Conservation (phyloP, 2,113 vertebrate genomes). For the Thymallus thymallus region DNA sequence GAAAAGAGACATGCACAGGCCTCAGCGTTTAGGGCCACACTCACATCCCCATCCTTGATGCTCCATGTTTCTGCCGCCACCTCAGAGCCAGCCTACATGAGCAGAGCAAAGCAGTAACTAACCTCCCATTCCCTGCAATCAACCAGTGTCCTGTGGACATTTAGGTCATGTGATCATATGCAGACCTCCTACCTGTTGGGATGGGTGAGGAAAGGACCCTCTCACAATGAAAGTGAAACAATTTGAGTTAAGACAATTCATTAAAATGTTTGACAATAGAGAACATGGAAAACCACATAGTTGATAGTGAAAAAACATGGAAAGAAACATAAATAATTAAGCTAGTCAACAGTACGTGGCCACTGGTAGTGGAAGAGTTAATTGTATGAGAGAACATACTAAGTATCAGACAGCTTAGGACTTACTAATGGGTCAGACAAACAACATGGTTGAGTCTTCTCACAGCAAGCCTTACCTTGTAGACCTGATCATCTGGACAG, state of each 20-base stretch:
- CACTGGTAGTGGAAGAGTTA: no score
- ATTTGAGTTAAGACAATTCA: not conserved
- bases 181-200: constrained; percentile 12
- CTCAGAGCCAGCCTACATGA: constrained; percentile 74
- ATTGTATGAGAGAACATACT: no score
- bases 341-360: no score
- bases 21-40: constrained; percentile 29
- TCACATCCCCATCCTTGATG: constrained; percentile 69
- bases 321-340: no score
- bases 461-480: constrained; percentile 17
- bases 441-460: not conserved
- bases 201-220: not conserved
- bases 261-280: no score
- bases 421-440: not conserved
- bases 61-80: constrained; percentile 53
- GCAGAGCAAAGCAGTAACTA: constrained; percentile 68
- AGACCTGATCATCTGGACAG: constrained; percentile 7
- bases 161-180: constrained; percentile 12
- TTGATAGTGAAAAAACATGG: no score
- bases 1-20: no score
- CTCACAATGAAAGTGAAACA: constrained; percentile 7
- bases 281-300: no score
- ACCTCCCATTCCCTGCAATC: constrained; percentile 7
- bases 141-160: not conserved
- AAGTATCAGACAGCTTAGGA: not conserved